Evolutionary conservation across 2,113 vertebrate genomes (phyloP), one percentile per base, ranked within the genome.

Genomic region (Setophaga kirtlandii): DNA sequence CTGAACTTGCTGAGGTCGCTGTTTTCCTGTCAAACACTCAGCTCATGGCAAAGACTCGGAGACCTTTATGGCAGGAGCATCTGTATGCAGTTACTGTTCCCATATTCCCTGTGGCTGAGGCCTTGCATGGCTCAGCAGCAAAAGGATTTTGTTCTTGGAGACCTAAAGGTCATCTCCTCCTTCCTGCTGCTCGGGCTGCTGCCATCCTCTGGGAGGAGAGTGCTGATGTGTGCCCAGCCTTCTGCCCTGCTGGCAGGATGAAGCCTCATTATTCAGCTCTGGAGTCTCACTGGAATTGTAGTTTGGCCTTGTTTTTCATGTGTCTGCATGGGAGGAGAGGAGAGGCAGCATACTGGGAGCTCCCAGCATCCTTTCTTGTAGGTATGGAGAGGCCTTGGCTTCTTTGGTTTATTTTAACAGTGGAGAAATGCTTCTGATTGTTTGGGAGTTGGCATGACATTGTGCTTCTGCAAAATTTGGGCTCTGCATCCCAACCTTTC

Each of bases 101-200:
- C 3, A 0, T 14, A 14, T 20, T 44, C 71, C 65, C 33, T 52
- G 8, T 0, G 4, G 68, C 73, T 3, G 2, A 50, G 76, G 60
- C 73, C 53, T 75, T 52, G 83, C 68, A 49, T 0, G 5, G 53
- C 69, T 93, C 69, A 19, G 41, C 47, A 89, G 87, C 30, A 35
- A 25, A 56, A 71, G 18, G 22, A 16, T 5, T 62, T 58, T 44
- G 44, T 1, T 37, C 63, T 53, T 56, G 52, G 65, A 76, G 70
- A 28, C 65, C 35, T 68, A 53, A 87, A 84, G 56, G 83, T 84
- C 25, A 37, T 33, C 68, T 88, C 41, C 50, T 69, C 1, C n/a
- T 62, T 68, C 21, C 27, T 0, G 1, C 4, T 23, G 74, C 47
- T 56, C 0, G 1, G 60, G 62, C 28, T 60, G 83, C 56, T 77